Conservation (phyloP, 2,113 vertebrate genomes). For the Callithrix jacchus region DNA sequence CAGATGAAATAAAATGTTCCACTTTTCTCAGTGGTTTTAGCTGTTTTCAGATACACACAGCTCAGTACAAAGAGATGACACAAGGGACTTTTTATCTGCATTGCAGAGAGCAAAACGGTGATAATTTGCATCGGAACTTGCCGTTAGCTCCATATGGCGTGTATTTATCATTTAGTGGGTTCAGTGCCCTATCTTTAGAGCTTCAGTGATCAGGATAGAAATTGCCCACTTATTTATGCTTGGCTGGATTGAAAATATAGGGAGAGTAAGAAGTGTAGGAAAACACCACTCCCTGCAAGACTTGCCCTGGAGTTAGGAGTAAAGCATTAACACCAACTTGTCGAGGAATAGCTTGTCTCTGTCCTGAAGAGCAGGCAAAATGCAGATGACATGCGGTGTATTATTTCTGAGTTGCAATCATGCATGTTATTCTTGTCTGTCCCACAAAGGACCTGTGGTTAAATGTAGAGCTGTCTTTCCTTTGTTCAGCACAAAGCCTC, state of each 20-base stretch:
- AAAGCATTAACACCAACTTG: constrained; percentile 10
- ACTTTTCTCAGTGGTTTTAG: constrained; percentile 54
- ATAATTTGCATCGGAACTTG: constrained; percentile 66
- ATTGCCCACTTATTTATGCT: constrained; percentile 62
- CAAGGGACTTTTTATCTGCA: constrained; percentile 69
- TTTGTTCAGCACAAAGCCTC: constrained; percentile 53
- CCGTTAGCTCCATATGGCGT: constrained; percentile 63
- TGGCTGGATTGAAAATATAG: constrained; percentile 47
- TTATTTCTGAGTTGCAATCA: constrained; percentile 63
- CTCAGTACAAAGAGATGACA: constrained; percentile 67
- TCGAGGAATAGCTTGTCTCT: constrained; percentile 29
- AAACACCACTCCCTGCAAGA: constrained; percentile 1
- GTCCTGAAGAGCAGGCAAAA: constrained; percentile 34
- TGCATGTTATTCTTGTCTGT: constrained; percentile 42
- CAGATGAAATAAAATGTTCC: neutral
- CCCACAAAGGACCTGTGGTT: constrained; percentile 33
- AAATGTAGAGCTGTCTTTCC: constrained; percentile 34
- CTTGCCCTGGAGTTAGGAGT: constrained; percentile 33
- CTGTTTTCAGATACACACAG: constrained; percentile 53
- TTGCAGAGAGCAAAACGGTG: constrained; percentile 53
- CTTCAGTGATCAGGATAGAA: constrained; percentile 63
- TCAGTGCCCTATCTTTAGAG: constrained; percentile 64
- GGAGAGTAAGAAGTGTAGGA: constrained; percentile 29
- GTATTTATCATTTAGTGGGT: constrained; percentile 59
- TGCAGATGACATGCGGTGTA: constrained; percentile 21